These are phyloP conservation scores for Dioctria linearis DNA, from an alignment of 2,888 invertebrate genomes.

Conservation along the genomic window DNA sequence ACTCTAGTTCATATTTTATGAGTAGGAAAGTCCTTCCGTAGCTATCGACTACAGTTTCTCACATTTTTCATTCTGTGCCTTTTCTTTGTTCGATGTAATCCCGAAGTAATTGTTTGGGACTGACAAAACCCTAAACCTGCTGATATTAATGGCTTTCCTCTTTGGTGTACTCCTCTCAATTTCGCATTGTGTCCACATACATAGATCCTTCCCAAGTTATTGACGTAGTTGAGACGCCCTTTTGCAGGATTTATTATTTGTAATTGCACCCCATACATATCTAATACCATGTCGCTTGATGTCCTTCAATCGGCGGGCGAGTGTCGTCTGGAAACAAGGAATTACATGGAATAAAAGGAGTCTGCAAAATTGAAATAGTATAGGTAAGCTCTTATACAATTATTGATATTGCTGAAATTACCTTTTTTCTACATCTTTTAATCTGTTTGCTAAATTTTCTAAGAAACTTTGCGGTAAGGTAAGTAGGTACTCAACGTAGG, in stretches of 20 bases:
- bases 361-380: conserved; percentile 17
- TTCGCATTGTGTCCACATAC: conserved; percentile 38
- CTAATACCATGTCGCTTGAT: not conserved
- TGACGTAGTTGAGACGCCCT: conserved; percentile 46
- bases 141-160: conserved; percentile 46
- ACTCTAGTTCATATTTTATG: conserved; percentile 34
- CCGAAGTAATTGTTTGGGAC: conserved; percentile 52
- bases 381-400: conserved; percentile 17
- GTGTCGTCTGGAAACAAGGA: not conserved
- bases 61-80: conserved; percentile 53
- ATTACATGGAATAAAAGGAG: conserved; percentile 2
- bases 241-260: conserved; percentile 49
- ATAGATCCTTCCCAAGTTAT: conserved; percentile 22
- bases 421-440: conserved; percentile 1
- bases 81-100: conserved; percentile 48
- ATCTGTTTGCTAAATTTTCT: not conserved
- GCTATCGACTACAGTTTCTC: conserved; percentile 48
- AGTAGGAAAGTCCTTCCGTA: conserved; percentile 32
- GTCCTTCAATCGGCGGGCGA: not conserved
- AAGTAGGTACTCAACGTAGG: no score
- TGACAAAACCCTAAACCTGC: conserved; percentile 51
- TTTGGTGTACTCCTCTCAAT: conserved; percentile 31
- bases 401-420: conserved; percentile 9
- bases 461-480: no score
- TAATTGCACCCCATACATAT: conserved; percentile 9